Percentiles rank a stretch among this genome's conserved stretches.
Conservation (phyloP, 1,140 invertebrate species). For the Drosophila chauvacae region DNA sequence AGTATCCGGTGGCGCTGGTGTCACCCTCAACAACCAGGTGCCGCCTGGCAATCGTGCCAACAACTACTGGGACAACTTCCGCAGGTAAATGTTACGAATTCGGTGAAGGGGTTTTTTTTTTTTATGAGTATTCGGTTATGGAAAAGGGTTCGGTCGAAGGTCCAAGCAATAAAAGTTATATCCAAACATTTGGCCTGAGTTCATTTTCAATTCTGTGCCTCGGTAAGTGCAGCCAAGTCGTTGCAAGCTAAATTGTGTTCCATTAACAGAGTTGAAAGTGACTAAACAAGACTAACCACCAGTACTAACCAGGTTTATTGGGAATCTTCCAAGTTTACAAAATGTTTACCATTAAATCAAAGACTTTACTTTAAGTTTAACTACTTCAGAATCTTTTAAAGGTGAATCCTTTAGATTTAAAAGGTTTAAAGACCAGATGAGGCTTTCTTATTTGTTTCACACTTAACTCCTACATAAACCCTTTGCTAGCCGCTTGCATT, state of each 20-base stretch:
- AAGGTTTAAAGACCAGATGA: no score
- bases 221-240: slow-evolving; percentile 41
- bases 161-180: slow-evolving; percentile 46
- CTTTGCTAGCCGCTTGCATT: slow-evolving; percentile 60
- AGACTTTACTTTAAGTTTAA: no score
- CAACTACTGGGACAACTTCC: slow-evolving; percentile 96
- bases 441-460: background rate
- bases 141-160: slow-evolving; percentile 5
- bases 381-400: no score
- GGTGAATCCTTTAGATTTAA: no score
- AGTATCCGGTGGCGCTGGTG: slow-evolving; percentile 39
- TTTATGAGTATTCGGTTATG: slow-evolving; percentile 6
- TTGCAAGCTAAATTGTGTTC: slow-evolving; percentile 13
- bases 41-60: slow-evolving; percentile 94
- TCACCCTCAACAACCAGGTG: slow-evolving; percentile 93
- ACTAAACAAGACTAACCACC: slow-evolving; percentile 35
- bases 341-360: background rate
- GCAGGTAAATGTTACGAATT: slow-evolving; percentile 88
- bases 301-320: background rate
- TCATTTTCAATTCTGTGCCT: slow-evolving; percentile 50
- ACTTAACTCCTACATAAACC: slow-evolving; percentile 2
- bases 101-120: slow-evolving; percentile 28
- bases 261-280: slow-evolving; percentile 57
- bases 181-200: slow-evolving; percentile 32
- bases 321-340: background rate